Evolutionary conservation across 2,113 vertebrate genomes (phyloP).

Genomic region (Festucalex cinctus): DNA sequence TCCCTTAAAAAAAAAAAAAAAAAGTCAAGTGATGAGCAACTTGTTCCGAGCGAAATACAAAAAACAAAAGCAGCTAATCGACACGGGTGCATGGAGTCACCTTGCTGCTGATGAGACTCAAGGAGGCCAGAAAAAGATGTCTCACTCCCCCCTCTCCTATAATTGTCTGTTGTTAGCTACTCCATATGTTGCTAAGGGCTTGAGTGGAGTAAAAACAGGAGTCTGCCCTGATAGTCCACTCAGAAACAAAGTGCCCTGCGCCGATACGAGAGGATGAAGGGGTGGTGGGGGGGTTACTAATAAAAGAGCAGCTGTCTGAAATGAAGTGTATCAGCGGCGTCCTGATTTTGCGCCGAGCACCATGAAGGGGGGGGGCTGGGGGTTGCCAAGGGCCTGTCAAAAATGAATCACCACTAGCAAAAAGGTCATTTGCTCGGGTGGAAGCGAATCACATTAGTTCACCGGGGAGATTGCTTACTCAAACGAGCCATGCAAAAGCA

Average conservation of each 20-base stretch:
- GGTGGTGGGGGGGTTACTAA: constrained; percentile 13
- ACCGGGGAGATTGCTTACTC: constrained; percentile 20
- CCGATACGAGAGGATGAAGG: constrained; percentile 28
- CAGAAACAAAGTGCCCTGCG: constrained; percentile 41
- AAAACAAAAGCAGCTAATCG: constrained; percentile 3
- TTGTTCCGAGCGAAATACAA: neutral
- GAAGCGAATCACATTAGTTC: constrained; percentile 31
- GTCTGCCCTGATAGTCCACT: constrained; percentile 54
- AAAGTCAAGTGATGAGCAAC: neutral
- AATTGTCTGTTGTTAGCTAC: constrained; percentile 63
- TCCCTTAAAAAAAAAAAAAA: neutral
- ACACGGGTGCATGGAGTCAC: constrained; percentile 58
- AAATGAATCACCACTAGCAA: constrained; percentile 24
- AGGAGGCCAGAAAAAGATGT: constrained; percentile 64
- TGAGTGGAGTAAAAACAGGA: constrained; percentile 49
- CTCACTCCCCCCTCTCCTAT: constrained; percentile 35
- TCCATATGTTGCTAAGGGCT: constrained; percentile 60
- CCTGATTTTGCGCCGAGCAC: neutral
- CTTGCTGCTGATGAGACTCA: constrained; percentile 56
- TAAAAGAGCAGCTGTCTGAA: constrained; percentile 36
- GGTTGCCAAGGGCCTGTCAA: neutral
- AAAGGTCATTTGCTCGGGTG: constrained; percentile 34
- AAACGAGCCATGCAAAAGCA: constrained; percentile 6
- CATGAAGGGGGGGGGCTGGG: neutral
- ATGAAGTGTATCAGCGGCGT: constrained; percentile 29